Base-by-base conservation (phyloP, 2,797 vertebrate species). In the Synaphobranchus kaupii region DNA sequence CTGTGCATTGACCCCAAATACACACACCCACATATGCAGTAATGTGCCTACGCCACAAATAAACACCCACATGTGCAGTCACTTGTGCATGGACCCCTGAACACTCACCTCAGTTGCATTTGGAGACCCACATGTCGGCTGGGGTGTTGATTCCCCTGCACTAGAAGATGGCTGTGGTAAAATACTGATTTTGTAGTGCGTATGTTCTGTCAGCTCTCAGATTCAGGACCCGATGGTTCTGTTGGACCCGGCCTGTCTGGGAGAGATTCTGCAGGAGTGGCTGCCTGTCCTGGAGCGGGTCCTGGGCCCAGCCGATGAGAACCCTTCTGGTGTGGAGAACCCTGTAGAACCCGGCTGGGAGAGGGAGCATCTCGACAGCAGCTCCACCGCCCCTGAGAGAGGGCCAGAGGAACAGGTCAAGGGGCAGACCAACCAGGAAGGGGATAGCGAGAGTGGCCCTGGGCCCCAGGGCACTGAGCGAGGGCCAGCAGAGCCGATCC, bases 191-290 rank as follows among this genome's bases (percentile, higher is more conserved):
- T 80, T 22, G 10, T 48, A 13, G 47, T 4, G 25, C 9, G 25
- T 31, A 10, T 25, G 12, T 48, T 80, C 84, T 86, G 50, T 7
- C 92, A 99, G 98, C 89, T 93, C 92, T 73, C 97, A 96, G 92
- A 96, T 98, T 25, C 97, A 98, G 91, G 97, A 99, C 91, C 97
- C 98, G 25, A 89, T 96, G 90, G 94, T 98, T 91, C 94, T 99
- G 28, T 96, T 99, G 89, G 96, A 99, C 91, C 95, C 97, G 0
- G 89, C 88, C 10, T 90, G 89, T 89, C 94, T 99, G 89, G 93
- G 88, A 86, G 94, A 91, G 50, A 91, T 95, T 89, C 95, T 99
- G 86, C 90, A 87, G 83, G 93, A 97, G 83, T 99, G 99, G 98
- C 93, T 98, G 82, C 92, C 90, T 0, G 92, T 93, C 89, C 94